Conservation (phyloP, 2,888 invertebrate species). For the Dasypolia templi region DNA sequence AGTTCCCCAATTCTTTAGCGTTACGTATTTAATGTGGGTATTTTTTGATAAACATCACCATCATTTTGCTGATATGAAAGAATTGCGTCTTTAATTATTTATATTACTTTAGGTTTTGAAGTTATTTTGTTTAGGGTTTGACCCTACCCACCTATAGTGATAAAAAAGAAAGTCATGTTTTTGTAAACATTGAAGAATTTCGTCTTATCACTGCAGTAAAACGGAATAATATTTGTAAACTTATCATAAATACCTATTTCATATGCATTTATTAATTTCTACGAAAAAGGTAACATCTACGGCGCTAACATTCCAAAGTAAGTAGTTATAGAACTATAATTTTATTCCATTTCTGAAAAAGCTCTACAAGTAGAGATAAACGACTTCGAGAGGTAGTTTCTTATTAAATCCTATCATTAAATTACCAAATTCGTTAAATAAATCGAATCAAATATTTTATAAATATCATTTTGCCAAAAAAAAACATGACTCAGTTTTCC, state of each 20-base stretch:
- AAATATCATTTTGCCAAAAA: constrained; percentile 1
- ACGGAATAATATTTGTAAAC: constrained; percentile 24
- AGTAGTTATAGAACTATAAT: not conserved
- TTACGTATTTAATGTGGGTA: constrained; percentile 21
- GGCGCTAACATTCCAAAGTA: not conserved
- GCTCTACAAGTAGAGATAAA: not conserved
- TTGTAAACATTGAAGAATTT: constrained; percentile 34
- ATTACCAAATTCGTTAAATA: not conserved
- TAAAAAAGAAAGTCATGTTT: constrained; percentile 43
- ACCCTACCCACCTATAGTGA: no score
- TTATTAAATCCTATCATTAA: not conserved
- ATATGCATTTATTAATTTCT: constrained; percentile 1
- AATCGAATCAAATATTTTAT: not conserved
- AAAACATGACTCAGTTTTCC: not conserved
- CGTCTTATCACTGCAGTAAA: constrained; percentile 18
- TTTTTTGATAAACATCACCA: constrained; percentile 25
- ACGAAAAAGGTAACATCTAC: not conserved
- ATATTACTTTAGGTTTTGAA: constrained; percentile 11
- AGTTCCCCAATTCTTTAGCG: constrained; percentile 42
- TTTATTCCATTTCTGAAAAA: not conserved
- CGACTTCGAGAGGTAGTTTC: not conserved
- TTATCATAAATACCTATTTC: constrained; percentile 28
- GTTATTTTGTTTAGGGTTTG: no score
- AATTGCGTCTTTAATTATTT: constrained; percentile 50
- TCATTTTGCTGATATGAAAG: constrained; percentile 45